phyloP scores from a whole-genome alignment of 2,888 invertebrate species.

The Nesidiocoris tenuis region DNA sequence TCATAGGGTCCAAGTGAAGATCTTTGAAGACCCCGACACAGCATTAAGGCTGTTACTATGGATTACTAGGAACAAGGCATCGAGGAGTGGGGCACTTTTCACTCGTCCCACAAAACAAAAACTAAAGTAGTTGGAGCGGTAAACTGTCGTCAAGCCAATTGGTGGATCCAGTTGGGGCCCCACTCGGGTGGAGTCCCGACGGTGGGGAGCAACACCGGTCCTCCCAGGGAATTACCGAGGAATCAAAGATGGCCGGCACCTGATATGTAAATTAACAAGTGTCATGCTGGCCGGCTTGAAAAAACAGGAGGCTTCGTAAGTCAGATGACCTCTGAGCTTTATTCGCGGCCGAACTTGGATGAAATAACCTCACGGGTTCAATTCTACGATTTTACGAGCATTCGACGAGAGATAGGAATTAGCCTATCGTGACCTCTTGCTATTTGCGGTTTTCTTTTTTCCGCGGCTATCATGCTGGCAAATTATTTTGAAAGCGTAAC shows the following conservation, averaged over 20 bases:
- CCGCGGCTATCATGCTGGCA: too few species aligned
- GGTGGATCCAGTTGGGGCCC: slow-evolving; percentile 9
- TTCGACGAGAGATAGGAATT: too few species aligned
- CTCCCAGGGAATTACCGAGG: slow-evolving; percentile 32
- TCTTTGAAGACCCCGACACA: too few species aligned
- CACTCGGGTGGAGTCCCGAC: neutral
- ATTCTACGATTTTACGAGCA: neutral
- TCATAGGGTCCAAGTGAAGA: too few species aligned
- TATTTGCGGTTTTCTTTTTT: too few species aligned
- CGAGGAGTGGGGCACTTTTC: too few species aligned
- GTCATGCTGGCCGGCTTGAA: slow-evolving; percentile 27
- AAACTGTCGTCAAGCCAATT: slow-evolving; percentile 37
- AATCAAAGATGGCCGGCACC: slow-evolving; percentile 41
- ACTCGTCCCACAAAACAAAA: too few species aligned
- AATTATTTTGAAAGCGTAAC: too few species aligned
- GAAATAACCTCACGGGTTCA: neutral
- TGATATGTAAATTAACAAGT: slow-evolving; percentile 42
- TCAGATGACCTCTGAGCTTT: neutral
- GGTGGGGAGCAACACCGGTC: slow-evolving; percentile 35
- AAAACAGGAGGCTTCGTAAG: neutral
- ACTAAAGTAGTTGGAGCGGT: too few species aligned
- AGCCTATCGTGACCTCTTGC: too few species aligned
- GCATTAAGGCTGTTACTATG: too few species aligned
- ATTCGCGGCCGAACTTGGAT: neutral
- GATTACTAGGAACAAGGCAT: too few species aligned